A percentile compares a stretch with the other conserved stretches of the same genome.
Conservation (phyloP, 53 echinoderm and acorn worm species). For the Antedon mediterranea region DNA sequence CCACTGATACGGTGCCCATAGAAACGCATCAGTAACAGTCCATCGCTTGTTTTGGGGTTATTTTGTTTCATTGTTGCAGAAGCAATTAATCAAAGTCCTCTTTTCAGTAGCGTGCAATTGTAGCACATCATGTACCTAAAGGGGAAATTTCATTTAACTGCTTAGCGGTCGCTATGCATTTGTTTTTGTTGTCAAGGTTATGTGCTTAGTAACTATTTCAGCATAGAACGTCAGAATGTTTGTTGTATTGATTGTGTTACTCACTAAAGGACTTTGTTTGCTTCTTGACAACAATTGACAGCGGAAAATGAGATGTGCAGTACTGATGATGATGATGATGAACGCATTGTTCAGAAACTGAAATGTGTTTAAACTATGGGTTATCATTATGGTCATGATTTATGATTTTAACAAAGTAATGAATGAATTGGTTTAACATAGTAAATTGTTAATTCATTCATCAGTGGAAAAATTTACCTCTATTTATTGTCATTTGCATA, state of each 20-base stretch:
- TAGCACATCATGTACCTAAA: background rate
- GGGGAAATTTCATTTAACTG: background rate
- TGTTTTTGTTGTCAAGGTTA: background rate
- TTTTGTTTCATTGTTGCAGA: background rate
- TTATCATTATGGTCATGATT: too few species aligned
- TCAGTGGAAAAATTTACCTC: too few species aligned
- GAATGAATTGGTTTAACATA: too few species aligned
- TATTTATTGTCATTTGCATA: too few species aligned
- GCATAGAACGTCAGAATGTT: background rate
- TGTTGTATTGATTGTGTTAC: background rate
- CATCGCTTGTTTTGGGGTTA: background rate
- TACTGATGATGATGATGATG: too few species aligned
- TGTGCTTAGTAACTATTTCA: background rate
- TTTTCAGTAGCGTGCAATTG: background rate
- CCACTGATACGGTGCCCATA: background rate
- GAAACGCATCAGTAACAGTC: background rate
- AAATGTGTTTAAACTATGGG: too few species aligned
- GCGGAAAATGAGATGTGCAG: too few species aligned
- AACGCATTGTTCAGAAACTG: too few species aligned
- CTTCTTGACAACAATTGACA: background rate
- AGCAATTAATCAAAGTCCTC: background rate
- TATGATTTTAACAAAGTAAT: too few species aligned
- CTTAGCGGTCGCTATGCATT: background rate
- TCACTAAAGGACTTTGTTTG: background rate
- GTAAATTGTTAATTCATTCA: too few species aligned